Evolutionary conservation across 2,113 vertebrate species (phyloP), one percentile per base, ranked within the genome.

Genomic region (Mustela lutreola): DNA sequence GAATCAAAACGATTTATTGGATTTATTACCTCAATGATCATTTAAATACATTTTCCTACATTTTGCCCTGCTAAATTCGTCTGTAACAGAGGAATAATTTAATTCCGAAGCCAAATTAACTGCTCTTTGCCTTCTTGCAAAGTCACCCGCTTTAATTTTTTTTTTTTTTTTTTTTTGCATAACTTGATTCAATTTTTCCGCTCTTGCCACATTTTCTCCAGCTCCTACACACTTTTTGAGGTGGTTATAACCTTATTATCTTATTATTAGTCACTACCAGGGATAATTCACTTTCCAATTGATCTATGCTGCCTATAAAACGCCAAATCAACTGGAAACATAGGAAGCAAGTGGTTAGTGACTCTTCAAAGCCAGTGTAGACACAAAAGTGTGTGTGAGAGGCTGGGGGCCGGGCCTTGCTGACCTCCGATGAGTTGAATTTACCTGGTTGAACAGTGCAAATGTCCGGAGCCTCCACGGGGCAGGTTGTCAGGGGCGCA

Each of bases 151-250:
- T 91, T 97, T 94, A 75, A 78, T 95, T 87, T 75, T 79, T 48
- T 21, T 19, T 79, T n/a, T n/a, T n/a, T 91, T 94, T 96, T 39
- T 39, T 39, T 39, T 39, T 84, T 76, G 70, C 60, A 85, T 96
- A 97, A 97, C 80, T 94, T 97, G 92, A 98, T 97, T 97, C 89
- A 90, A 96, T 97, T 97, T 98, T 96, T 95, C 79, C 65, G 56
- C 73, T 92, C 53, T 95, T 36, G 85, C 88, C 70, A 91, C 63
- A 53, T 87, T 86, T 96, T 89, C 94, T 93, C 45, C 76, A 97
- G 80, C 90, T 95, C 95, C 94, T 92, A 84, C 92, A 62, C 36
- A 76, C 76, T 94, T 97, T 95, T 36, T 83, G 84, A 18, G 39
- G 31, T 76, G 45, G 91, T 83, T 96, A 92, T 97, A 75, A 93